Base-by-base conservation (phyloP, 2,113 vertebrate species). In the Desmodus rotundus region DNA sequence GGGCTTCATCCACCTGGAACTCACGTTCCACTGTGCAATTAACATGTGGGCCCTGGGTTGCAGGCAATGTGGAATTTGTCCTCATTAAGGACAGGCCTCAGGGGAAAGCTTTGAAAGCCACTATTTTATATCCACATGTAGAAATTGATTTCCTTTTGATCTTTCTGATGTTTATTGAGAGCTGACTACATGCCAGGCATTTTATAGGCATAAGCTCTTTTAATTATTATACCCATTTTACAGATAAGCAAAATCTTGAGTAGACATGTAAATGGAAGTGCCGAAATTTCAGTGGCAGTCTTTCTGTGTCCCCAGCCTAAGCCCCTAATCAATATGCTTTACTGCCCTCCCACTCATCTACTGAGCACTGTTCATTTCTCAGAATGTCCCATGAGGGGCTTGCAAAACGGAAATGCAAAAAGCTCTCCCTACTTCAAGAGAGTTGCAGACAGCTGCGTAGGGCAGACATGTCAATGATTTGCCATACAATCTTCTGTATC, bases 41-140 rank as follows among this genome's bases (percentile, higher is more conserved):
- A 24, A 17, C 17, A 3, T 3, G 0, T 0, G 7, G 16, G 7
- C 5, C 28, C 19, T 28, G 20, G 38, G 52, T 15, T 41, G 50
- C 19, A 31, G 0, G 11, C 33, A 17, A 8, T 7, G 0, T 33
- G 20, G 73, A 87, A 5, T 15, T 4, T 26, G 43, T 56, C 47
- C 19, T 88, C n/a, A 43, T 54, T 8, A 33, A n/a, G 13, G 16
- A 28, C 8, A 8, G 31, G 7, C 50, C 15, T 77, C 26, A 26
- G 6, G 83, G 20, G 45, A 36, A 63, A 50, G 4, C 28, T 86
- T 41, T 4, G 56, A 89, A 58, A 56, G 54, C 36, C 33, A n/a
- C 28, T 7, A 24, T 68, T 61, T 26, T 26, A 7, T 15, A n/a
- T 13, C 20, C 43, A 58, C 28, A 74, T 10, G 7, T 12, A 86